phyloP scores from a whole-genome alignment of 2,888 invertebrate genomes.

The Dryobotodes eremita region DNA sequence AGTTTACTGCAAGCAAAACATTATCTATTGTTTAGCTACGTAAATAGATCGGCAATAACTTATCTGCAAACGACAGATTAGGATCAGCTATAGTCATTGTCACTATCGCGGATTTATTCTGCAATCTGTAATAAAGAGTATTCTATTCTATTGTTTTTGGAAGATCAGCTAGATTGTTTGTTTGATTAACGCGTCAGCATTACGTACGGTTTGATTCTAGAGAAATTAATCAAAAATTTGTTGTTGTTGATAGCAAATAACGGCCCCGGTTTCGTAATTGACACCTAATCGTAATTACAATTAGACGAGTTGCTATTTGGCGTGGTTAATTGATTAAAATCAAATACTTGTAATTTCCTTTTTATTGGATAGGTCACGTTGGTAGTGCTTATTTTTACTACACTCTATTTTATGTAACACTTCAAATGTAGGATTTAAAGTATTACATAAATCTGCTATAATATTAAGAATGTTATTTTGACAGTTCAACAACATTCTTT shows the following conservation, averaged over 20 bases:
- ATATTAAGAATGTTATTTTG: too few relatives aligned
- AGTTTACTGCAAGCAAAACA: conserved; percentile 69
- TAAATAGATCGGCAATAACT: conserved; percentile 64
- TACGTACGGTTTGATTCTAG: neutral
- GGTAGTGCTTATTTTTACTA: neutral
- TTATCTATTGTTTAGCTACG: conserved; percentile 72
- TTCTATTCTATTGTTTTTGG: neutral
- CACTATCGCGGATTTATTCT: conserved; percentile 28
- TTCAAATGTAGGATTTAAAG: conserved; percentile 1
- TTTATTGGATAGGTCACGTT: neutral
- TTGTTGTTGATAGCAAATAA: conserved; percentile 14
- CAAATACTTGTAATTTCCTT: conserved; percentile 5
- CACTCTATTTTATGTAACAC: neutral
- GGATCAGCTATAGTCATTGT: conserved; percentile 48
- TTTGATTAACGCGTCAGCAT: conserved; percentile 18
- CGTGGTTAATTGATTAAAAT: conserved; percentile 14
- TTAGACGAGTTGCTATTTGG: conserved; percentile 12
- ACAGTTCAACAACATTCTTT: too few relatives aligned
- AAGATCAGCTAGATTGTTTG: conserved; percentile 18
- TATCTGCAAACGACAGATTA: conserved; percentile 56
- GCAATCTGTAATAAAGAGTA: conserved; percentile 2
- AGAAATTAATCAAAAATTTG: conserved; percentile 11
- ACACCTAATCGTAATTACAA: conserved; percentile 14
- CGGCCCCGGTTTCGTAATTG: conserved; percentile 7
- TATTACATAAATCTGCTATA: too few relatives aligned